Conservation (phyloP, 2,113 vertebrate species). For the Propithecus coquereli region DNA sequence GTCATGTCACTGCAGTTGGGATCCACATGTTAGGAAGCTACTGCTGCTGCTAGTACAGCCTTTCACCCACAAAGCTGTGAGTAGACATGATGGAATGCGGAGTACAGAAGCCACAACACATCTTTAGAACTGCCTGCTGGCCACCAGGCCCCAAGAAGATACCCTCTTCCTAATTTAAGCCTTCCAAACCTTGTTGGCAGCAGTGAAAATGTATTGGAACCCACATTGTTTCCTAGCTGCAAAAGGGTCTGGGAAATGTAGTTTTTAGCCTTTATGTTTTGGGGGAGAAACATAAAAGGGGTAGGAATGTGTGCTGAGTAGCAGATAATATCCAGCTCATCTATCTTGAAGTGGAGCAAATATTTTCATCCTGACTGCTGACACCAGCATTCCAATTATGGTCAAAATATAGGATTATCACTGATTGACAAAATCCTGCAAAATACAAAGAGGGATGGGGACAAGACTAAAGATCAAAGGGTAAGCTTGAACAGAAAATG, state of each 20-base stretch:
- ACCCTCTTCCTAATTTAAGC: neutral
- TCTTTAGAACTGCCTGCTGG: neutral
- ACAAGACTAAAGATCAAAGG: neutral
- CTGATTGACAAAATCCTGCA: neutral
- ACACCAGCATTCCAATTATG: neutral
- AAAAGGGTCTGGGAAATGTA: neutral
- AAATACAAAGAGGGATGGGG: neutral
- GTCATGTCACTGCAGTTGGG: neutral
- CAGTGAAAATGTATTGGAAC: neutral
- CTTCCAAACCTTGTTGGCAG: neutral
- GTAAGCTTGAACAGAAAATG: neutral
- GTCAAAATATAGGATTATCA: slow-evolving; percentile 4
- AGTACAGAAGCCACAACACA: neutral
- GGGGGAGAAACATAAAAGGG: neutral
- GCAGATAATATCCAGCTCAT: neutral
- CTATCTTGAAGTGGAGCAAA: neutral
- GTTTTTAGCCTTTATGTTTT: neutral
- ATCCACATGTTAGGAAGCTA: neutral
- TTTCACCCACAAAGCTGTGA: neutral
- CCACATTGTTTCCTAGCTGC: neutral
- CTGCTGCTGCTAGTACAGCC: neutral
- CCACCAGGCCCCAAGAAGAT: neutral
- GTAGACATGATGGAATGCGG: neutral
- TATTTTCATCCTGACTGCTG: neutral
- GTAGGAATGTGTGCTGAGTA: neutral